Base-by-base conservation (phyloP, 2,888 invertebrate species). In the Heliconius erato region DNA sequence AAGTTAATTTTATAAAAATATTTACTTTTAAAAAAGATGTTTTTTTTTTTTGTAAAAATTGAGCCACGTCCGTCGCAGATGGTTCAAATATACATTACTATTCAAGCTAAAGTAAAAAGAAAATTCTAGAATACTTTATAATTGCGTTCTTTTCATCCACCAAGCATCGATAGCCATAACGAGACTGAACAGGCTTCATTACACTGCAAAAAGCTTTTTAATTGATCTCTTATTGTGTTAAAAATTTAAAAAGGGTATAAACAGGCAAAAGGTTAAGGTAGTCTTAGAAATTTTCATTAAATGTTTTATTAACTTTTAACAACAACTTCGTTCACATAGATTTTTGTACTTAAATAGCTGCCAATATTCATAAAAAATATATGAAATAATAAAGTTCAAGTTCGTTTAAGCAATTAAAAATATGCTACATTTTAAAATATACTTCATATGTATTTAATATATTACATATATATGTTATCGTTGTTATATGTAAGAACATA, bases 161-260 rank as follows among this genome's bases (percentile, higher is more conserved):
- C 19, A 26, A 76, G 35, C 40, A 76, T 40, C 63, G 76, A 76
- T 76, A 40, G 63, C 26, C 40, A 63, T 76, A 76, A 76, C 35
- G 26, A 63, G 59, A 76, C 35, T 63, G 63, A 63, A 76, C 16
- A 76, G 76, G 40, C 16, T 63, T 76, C 74, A 76, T 76, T 59
- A 76, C 76, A 76, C 26, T 40, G 76, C 63, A 76, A 76, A 76
- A 76, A 76, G 16, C 63, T 76, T 76, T 63, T 63, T 76, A 76
- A 76, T 76, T 76, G 76, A 76, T 63, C 63, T 35, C 63, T 76
- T 63, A 35, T 63, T 76, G 26, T 76, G 63, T 63, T 63, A 63
- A 76, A 76, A 63, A 76, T 74, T 12, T 32, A 59, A 59, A 74
- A 74, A 26, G 6, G n/a, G 76, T 35, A 59, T 40, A 76, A 63